Base-by-base conservation (phyloP, 2,113 vertebrate genomes). In the Psittacus erithacus region DNA sequence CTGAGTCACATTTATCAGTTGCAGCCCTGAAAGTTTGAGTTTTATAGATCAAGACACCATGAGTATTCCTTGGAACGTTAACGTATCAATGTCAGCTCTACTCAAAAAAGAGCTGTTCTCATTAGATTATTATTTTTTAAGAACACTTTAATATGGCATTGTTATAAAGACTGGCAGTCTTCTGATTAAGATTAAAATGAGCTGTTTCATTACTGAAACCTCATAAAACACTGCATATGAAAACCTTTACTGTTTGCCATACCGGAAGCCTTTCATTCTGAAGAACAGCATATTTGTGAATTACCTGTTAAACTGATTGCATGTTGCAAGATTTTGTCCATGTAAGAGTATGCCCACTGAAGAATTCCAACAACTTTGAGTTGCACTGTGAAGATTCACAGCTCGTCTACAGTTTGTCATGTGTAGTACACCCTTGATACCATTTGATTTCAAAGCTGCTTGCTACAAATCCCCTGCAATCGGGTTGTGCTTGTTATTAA, bases 391-490 rank as follows among this genome's bases (percentile, higher is more conserved):
- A 79, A 59, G 39, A 95, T 94, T 91, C 93, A 64, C 33, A 47
- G 50, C 92, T 92, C 70, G 86, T 75, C 57, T 74, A 59, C 31
- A 33, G 67, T 82, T 87, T 93, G 78, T 90, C 88, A 86, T 80
- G 90, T 74, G 43, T 41, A 85, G 25, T 31, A 65, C 76, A 65
- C 70, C 67, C 87, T 73, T 81, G 70, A 74, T 67, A 90, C 83
- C 78, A 49, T 86, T 83, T 63, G 76, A 85, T 93, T 93, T 95
- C 95, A 87, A 89, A 88, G 89, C 93, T 86, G 69, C 89, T 96
- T 90, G 78, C 85, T 95, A 92, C 95, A 98, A 97, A 97, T 96
- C 94, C 96, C 89, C 94, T 85, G 83, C 93, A 94, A 94, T 95
- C 80, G 87, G 79, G 85, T 88, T 76, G 60, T 27, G 31, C 52